These are phyloP conservation scores for Pelecanoides urinatrix DNA, from an alignment of 2,113 vertebrate species.

Conservation along the genomic window DNA sequence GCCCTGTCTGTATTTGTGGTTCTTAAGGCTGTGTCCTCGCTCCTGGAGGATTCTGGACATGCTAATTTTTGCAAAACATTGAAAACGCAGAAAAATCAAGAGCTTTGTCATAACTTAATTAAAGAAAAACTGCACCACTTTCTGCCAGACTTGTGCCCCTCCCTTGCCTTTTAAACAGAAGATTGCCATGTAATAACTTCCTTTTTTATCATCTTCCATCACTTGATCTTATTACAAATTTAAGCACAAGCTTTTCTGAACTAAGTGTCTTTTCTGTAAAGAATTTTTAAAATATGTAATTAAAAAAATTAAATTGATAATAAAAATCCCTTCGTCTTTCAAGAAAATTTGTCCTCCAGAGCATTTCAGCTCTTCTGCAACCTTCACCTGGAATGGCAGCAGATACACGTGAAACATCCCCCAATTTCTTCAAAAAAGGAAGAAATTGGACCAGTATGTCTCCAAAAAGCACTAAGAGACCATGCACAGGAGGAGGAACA, in stretches of 20 bases:
- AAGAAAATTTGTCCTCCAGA: neutral
- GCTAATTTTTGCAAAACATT: neutral
- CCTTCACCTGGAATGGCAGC: neutral
- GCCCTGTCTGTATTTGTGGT: neutral
- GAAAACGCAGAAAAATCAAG: neutral
- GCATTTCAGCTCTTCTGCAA: neutral
- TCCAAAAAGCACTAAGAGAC: neutral
- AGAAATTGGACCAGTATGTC: neutral
- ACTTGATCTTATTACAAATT: neutral
- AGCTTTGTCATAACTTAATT: neutral
- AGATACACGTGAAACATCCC: neutral
- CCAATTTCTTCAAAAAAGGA: neutral
- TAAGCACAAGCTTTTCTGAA: neutral
- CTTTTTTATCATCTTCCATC: neutral
- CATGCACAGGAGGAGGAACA: neutral
- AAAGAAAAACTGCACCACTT: neutral
- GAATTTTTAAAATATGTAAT: neutral
- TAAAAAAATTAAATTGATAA: rapidly evolving
- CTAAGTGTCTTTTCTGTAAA: neutral
- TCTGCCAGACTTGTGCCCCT: neutral
- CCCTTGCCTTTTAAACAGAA: neutral
- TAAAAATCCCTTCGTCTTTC: neutral
- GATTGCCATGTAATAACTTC: neutral
- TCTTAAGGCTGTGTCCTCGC: neutral
- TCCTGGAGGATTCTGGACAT: rapidly evolving